Evolutionary conservation across 2,888 invertebrate genomes (phyloP).

Genomic region (Gortyna flavago): DNA sequence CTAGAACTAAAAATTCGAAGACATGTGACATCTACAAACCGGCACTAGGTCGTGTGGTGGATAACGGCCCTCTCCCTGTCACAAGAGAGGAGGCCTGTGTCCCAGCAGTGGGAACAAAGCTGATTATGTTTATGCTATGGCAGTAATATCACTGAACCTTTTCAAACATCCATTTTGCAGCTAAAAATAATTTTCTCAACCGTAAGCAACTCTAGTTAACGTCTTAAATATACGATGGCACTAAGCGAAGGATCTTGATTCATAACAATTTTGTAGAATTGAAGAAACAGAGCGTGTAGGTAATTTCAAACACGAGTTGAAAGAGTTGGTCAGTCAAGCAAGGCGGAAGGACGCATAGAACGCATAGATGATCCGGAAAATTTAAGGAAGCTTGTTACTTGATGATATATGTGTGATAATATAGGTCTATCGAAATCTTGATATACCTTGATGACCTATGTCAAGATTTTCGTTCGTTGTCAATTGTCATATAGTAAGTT

Average conservation of each 20-base stretch:
- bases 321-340: not conserved
- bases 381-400: not conserved
- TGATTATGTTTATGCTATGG: not conserved
- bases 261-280: not conserved
- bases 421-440: not conserved
- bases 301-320: not conserved
- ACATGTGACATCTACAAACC: not conserved
- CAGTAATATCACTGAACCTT: conserved; percentile 14
- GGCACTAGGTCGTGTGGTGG: not conserved
- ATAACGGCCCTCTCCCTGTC: not conserved
- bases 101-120: not conserved
- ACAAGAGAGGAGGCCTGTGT: not conserved
- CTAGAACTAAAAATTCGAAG: not conserved
- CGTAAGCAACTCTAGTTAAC: not conserved
- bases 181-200: not conserved
- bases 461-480: not conserved
- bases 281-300: conserved; percentile 12
- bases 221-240: not conserved
- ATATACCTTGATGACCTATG: no score
- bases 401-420: not conserved
- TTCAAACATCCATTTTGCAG: conserved; percentile 8
- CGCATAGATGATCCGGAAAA: not conserved
- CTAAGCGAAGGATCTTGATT: not conserved
- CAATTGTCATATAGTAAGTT: not conserved
- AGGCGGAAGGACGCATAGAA: conserved; percentile 5